Percentiles rank a stretch among this genome's conserved stretches.
These are phyloP conservation scores for Eledona agricola DNA, from an alignment of 2,888 invertebrate species.

Conservation along the genomic window DNA sequence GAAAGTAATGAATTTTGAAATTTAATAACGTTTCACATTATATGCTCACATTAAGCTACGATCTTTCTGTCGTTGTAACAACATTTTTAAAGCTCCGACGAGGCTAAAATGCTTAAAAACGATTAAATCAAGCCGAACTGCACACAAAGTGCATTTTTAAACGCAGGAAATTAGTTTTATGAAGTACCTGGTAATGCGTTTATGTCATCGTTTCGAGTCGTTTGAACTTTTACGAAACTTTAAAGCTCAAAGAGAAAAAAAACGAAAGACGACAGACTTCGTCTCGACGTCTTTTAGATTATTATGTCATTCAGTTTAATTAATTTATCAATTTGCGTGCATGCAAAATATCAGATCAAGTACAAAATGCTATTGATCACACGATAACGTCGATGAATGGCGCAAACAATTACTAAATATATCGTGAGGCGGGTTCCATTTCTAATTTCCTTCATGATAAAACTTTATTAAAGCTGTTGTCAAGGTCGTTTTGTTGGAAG, in stretches of 20 bases:
- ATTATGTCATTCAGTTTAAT: too few species aligned
- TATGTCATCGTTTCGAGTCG: conserved; percentile 20
- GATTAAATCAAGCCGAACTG: conserved; percentile 2
- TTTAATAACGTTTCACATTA: conserved; percentile 26
- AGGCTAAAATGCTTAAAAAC: too few species aligned
- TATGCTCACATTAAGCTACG: conserved; percentile 12
- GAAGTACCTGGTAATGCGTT: conserved; percentile 30
- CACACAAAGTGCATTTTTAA: conserved; percentile 18
- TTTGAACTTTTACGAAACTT: conserved; percentile 31
- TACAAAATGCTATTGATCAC: too few species aligned
- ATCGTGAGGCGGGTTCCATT: conserved; percentile 1
- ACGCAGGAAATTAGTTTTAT: conserved; percentile 32
- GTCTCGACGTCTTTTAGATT: conserved; percentile 15
- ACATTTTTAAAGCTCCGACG: too few species aligned
- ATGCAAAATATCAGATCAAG: too few species aligned
- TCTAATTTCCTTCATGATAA: conserved; percentile 5
- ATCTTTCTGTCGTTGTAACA: too few species aligned
- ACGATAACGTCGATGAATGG: too few species aligned
- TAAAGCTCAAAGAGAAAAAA: conserved; percentile 30
- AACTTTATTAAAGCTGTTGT: conserved; percentile 14
- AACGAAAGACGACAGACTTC: too few species aligned
- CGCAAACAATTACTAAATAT: not conserved
- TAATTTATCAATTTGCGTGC: too few species aligned
- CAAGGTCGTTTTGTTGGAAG: not conserved
- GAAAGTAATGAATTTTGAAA: conserved; percentile 28